Percentiles rank a stretch among this genome's conserved stretches.
Evolutionary conservation across 2,797 vertebrate genomes (phyloP).

Genomic region (Chelon labrosus): DNA sequence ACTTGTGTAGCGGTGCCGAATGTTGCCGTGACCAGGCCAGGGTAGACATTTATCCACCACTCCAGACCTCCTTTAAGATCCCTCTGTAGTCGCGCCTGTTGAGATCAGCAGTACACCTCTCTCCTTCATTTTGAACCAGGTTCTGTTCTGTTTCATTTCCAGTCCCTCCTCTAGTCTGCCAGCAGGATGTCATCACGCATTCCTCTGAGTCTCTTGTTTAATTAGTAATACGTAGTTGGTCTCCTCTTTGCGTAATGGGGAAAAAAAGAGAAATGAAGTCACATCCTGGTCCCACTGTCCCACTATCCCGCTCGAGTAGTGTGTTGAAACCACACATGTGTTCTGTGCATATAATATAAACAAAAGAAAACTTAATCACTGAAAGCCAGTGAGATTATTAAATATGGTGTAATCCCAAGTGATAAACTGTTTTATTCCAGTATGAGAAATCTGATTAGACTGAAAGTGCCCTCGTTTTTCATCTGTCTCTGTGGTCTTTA

Average conservation of each 20-base stretch:
- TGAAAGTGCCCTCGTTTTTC: conserved; percentile 26
- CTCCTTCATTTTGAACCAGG: conserved; percentile 44
- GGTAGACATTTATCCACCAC: conserved; percentile 56
- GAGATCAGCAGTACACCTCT: conserved; percentile 38
- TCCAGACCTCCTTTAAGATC: conserved; percentile 59
- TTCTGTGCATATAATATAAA: conserved; percentile 53
- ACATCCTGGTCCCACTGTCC: conserved; percentile 40
- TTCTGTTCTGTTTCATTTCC: conserved; percentile 60
- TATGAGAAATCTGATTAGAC: conserved; percentile 37
- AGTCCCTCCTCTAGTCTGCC: conserved; percentile 48
- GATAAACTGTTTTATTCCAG: conserved; percentile 22
- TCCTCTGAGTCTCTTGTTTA: conserved; percentile 65
- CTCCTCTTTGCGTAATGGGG: conserved; percentile 59
- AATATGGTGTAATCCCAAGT: conserved; percentile 34
- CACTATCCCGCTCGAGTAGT: conserved; percentile 39
- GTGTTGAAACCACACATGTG: conserved; percentile 66
- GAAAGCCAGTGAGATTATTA: conserved; percentile 58
- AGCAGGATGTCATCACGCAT: conserved; percentile 56
- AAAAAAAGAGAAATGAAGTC: conserved; percentile 36
- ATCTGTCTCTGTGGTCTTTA: not conserved
- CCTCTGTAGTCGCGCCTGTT: conserved; percentile 39
- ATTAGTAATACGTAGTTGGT: conserved; percentile 64
- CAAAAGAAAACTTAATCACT: conserved; percentile 50
- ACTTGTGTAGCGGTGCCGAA: conserved; percentile 50
- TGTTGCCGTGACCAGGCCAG: conserved; percentile 37